Base-by-base conservation (phyloP, 2,797 vertebrate genomes). In the Danio tinwini region DNA sequence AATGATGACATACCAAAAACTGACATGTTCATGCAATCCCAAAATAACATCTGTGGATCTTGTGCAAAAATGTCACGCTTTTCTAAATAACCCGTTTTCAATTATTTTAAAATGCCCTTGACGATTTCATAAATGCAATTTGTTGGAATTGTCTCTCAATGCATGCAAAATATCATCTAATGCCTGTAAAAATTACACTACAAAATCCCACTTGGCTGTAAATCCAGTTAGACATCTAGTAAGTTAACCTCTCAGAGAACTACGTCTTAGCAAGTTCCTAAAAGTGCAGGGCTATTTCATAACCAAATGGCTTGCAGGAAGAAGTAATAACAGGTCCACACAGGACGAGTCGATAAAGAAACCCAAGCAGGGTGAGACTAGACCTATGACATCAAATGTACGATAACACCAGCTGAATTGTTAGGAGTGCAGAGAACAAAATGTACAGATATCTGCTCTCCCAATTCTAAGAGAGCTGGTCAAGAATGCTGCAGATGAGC, bases 321-420 rank as follows among this genome's bases (percentile, higher is more conserved):
- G 73, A 65, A 47, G 52, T 58, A 64, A 10, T 63, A 70, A 88
- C 86, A 7, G 85, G 88, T 85, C 78, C 86, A 87, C 83, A 85
- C 78, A 70, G 53, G 82, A 85, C 76, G 78, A 88, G 76, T 81
- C 63, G 70, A 81, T 45, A 63, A 52, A 40, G 6, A 42, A 61
- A 74, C 70, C 16, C 19, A 56, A 49, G 59, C 52, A 19, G 7
- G 5, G 62, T 12, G 40, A 76, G 73, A 80, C 63, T 69, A 50
- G 55, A 82, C 29, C n/a, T 16, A 74, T 78, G 44, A 37, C 53
- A 52, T 44, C 7, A 16, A 78, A 70, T 61, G 11, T 47, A 56
- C 19, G 5, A 39, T 29, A n/a, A 44, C 52, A 44, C 39, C 5
- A 1, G 13, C n/a, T 45, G 40, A 45, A 61, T 42, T 42, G 50